These are phyloP conservation scores for Lucilia sericata DNA, from an alignment of 1,140 invertebrate genomes.

Conservation along the genomic window DNA sequence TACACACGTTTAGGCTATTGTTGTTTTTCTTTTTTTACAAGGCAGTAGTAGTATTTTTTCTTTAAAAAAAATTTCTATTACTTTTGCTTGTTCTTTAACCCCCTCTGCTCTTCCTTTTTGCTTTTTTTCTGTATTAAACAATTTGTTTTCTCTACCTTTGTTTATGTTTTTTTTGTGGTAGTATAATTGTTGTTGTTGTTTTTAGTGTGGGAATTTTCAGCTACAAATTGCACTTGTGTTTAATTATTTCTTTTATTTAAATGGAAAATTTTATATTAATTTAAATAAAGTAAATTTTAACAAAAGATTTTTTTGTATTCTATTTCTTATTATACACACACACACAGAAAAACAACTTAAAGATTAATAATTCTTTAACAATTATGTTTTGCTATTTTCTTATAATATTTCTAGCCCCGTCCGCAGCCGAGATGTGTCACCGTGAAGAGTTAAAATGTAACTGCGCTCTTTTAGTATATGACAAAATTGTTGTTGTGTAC, in stretches of 20 bases:
- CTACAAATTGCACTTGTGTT: background rate
- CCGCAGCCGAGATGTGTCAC: background rate
- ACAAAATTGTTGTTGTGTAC: background rate
- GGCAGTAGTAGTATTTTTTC: background rate
- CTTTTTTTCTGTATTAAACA: too few relatives aligned
- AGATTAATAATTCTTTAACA: background rate
- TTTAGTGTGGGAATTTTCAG: too few relatives aligned
- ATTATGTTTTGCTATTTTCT: background rate
- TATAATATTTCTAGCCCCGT: background rate
- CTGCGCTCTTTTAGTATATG: constrained; percentile 1
- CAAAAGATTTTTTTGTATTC: too few relatives aligned
- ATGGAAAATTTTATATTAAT: too few relatives aligned
- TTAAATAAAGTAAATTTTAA: background rate
- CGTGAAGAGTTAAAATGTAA: constrained; percentile 11
- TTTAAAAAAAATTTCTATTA: background rate
- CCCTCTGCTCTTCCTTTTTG: too few relatives aligned
- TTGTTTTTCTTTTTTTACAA: background rate
- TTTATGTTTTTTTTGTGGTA: too few relatives aligned
- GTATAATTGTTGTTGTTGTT: too few relatives aligned
- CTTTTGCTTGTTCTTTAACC: background rate
- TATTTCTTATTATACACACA: background rate
- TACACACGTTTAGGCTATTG: constrained; percentile 14
- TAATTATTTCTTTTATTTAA: background rate
- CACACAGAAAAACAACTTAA: background rate
- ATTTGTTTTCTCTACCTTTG: too few relatives aligned